Base-by-base conservation (phyloP, 2,888 invertebrate species). In the Tetanocera ferruginea region DNA sequence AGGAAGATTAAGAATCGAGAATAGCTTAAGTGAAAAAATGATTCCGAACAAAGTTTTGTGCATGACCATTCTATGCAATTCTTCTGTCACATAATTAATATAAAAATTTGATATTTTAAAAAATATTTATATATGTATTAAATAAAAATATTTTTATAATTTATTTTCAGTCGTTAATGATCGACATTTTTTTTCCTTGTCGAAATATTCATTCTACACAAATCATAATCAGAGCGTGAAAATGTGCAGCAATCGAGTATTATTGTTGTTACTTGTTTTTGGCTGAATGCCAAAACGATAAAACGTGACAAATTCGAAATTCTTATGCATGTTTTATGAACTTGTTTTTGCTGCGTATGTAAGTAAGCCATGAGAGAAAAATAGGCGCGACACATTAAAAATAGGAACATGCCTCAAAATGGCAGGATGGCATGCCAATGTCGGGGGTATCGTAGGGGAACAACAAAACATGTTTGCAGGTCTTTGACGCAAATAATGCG, bases 151-250 rank as follows among this genome's bases (percentile, higher is more conserved):
- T 31, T 31, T 31, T 31, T 31, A 43, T 43, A 14, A 11, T 11
- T 43, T 43, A 11, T 11, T 43, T 11, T 43, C 3, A 37, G 37
- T 8, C 37, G 37, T 31, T 31, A 37, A 43, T 6, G 43, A 43
- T 43, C 43, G 43, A 43, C 14, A 43, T 43, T n/a, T n/a, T n/a
- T n/a, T n/a, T n/a, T n/a, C n/a, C n/a, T 67, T 67, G n/a, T 67
- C 28, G 70, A 70, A 34, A 23, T 57, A 28, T 73, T 60, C 34
- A 34, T 17, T 69, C 23, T 62, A 62, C 73, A 28, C 19, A 71
- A 52, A 34, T 76, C 64, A 76, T 76, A 76, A 76, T 71, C 71
- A 76, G 76, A 76, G 71, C 76, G 71, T 76, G 71, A 76, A 69
- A 51, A 62, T 37, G 57, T 25, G 71, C 31, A 19, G 43, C 31